Percentiles rank a stretch among this genome's conserved stretches.
phyloP scores from a whole-genome alignment of 2,888 invertebrate genomes.

The Thymelicus acteon region DNA sequence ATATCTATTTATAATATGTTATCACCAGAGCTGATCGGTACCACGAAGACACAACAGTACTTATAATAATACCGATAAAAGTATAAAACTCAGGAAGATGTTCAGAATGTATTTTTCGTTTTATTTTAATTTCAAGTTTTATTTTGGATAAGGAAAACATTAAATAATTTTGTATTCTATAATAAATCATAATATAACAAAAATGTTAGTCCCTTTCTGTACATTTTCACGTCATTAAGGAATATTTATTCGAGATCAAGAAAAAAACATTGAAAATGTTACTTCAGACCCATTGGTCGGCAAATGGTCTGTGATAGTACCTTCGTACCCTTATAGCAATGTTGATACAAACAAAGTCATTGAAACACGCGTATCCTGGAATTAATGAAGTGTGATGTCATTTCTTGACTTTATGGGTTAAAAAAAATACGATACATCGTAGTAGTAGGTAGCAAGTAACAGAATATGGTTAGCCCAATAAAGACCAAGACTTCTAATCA shows the following conservation, averaged over 20 bases:
- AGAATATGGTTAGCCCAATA: background rate
- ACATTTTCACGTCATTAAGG: background rate
- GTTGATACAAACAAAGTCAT: conserved; percentile 61
- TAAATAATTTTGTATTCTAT: no score
- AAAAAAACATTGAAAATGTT: conserved; percentile 60
- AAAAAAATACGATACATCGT: conserved; percentile 12
- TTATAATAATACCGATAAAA: no score
- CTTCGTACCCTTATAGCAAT: conserved; percentile 65
- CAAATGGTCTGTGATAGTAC: conserved; percentile 75
- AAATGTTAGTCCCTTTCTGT: background rate
- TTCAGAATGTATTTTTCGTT: no score
- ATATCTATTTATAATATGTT: no score
- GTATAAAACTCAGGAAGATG: no score
- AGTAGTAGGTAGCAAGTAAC: background rate
- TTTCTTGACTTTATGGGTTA: conserved; percentile 33
- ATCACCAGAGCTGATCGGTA: no score
- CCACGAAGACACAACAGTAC: no score
- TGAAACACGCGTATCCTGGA: conserved; percentile 57
- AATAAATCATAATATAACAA: no score
- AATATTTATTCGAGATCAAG: conserved; percentile 41
- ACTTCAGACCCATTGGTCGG: conserved; percentile 74
- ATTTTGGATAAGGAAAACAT: no score
- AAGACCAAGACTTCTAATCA: no score
- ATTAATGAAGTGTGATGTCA: conserved; percentile 62
- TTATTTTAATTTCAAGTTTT: no score